Base-by-base conservation (phyloP, 92 coral and sea anemone genomes). In the Montipora capitata region DNA sequence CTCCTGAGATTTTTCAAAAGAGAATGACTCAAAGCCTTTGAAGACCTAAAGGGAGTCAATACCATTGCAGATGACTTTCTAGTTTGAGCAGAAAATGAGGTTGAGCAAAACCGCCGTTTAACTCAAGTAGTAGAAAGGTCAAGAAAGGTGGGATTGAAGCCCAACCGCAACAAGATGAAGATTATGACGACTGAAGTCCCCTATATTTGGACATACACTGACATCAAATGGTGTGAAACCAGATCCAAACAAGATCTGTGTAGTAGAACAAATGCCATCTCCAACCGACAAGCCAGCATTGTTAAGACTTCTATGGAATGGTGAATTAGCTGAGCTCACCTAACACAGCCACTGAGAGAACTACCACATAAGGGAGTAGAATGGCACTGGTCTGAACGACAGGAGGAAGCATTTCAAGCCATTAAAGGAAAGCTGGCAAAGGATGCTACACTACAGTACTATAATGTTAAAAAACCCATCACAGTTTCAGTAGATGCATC, bases 391-490 rank as follows among this genome's bases (percentile, higher is more conserved):
- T 27, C 35, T 27, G 35, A 27, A 2, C 35, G 35, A 27, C 2
- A 27, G 41, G 79, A 74, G 79, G 48, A 74, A 44, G 59, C 79
- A 48, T 49, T 74, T n/a, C 10, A 16, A 74, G 64, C 79, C 27
- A n/a, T 42, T 20, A 48, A 44, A 45, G 62, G 48, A 12, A 74
- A 48, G 61, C 64, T 74, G 20, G n/a, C 79, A 74, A 74, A 58
- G 12, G 90, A 91, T 67, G 76, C 69, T 18, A 82, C 68, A 82
- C 82, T 87, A n/a, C 56, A 72, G 83, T 91, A 85, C 56, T 85
- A 79, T 71, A 84, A 85, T 54, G 87, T 79, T 13, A 27, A 27
- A 1, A 90, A 90, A 57, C 93, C 90, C 35, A 81, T 75, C 6
- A 61, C 81, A 15, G 41, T 90, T 39, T 86, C 91, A 56, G 94